These are phyloP conservation scores for Coreius guichenoti DNA, from an alignment of 2,797 vertebrate species.

Conservation along the genomic window DNA sequence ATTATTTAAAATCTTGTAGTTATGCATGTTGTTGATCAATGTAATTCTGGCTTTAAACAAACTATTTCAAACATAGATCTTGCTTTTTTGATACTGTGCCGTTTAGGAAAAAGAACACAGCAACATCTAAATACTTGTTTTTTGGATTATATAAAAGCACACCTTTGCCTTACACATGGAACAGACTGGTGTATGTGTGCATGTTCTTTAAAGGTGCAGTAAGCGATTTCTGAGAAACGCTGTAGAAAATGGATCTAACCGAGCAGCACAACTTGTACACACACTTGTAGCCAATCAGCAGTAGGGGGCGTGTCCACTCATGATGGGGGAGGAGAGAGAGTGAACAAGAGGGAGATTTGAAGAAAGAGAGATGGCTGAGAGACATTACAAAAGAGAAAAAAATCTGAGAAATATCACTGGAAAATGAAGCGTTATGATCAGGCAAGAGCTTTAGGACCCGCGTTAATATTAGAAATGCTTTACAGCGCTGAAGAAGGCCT, in stretches of 20 bases:
- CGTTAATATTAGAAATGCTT: background rate
- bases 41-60: background rate
- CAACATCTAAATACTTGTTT: background rate
- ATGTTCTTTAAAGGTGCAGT: background rate
- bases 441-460: too few species aligned
- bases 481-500: background rate
- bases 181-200: background rate
- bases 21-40: background rate
- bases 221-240: background rate
- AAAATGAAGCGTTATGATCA: too few species aligned
- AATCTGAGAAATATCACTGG: too few species aligned
- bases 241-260: background rate
- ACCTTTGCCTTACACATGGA: background rate
- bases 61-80: background rate
- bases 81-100: background rate
- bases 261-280: background rate
- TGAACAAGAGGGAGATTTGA: too few species aligned
- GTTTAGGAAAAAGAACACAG: background rate
- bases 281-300: too few species aligned
- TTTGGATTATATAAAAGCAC: background rate
- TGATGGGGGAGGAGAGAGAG: too few species aligned
- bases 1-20: background rate
- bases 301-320: too few species aligned
- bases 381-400: too few species aligned
- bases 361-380: too few species aligned